A percentile compares a stretch with the other conserved stretches of the same genome.
Evolutionary conservation across 2,113 vertebrate genomes (phyloP).

Genomic region (Micronycteris hirsuta): DNA sequence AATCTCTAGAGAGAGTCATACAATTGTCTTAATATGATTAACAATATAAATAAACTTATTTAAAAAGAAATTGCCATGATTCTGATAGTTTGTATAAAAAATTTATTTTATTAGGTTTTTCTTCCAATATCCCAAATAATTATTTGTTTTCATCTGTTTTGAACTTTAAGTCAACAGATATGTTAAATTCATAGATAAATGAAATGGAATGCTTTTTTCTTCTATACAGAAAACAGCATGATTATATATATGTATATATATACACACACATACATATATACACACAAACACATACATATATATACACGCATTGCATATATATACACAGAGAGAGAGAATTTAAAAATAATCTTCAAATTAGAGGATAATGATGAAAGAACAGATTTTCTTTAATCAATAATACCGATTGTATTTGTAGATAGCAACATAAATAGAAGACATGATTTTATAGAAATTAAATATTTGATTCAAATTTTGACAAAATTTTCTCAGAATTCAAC

Average conservation of each 20-base stretch:
- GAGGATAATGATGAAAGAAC: background rate
- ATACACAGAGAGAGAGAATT: too few relatives aligned
- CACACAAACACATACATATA: too few relatives aligned
- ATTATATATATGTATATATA: background rate
- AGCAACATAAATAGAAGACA: background rate
- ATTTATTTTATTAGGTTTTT: background rate
- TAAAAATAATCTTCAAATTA: background rate
- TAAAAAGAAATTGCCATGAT: background rate
- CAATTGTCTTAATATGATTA: background rate
- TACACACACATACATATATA: too few relatives aligned
- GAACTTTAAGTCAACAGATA: background rate
- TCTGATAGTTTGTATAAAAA: background rate
- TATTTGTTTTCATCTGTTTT: conserved; percentile 19
- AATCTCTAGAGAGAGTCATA: background rate
- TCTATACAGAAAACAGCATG: background rate
- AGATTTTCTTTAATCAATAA: background rate
- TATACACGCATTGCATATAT: too few relatives aligned
- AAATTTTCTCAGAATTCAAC: background rate
- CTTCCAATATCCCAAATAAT: background rate
- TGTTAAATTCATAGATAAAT: background rate
- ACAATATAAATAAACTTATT: conserved; percentile 7
- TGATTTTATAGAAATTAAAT: conserved; percentile 5
- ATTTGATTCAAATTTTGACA: background rate
- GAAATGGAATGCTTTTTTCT: background rate
- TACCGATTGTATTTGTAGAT: background rate